Evolutionary conservation across 2,113 vertebrate species (phyloP), one percentile per base, ranked within the genome.

Genomic region (Pterocles gutturalis): DNA sequence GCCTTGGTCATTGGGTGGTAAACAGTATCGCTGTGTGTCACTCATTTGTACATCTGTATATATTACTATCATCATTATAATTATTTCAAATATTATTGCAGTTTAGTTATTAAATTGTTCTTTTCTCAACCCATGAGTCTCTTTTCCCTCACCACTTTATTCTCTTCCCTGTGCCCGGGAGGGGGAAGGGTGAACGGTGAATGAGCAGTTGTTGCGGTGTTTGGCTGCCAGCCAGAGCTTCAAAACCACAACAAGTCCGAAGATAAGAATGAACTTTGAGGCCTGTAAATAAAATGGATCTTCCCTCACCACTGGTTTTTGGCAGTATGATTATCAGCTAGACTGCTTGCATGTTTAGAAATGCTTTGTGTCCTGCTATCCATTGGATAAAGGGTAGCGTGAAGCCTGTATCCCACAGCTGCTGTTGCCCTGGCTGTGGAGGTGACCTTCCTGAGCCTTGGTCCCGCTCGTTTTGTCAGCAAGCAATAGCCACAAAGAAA

Each of bases 201-300:
- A 38, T 38, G 41, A 41, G 41, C 41, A 41, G 41, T 41, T 41
- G 41, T 41, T 41, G 41, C 41, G 41, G 41, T 41, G 41, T 41
- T 41, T 41, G 41, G 41, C 41, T 41, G 41, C 13, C 41, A 41
- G 41, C 41, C 41, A 41, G 41, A 13, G 41, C 41, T 41, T 41
- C 41, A 41, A 41, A 41, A 13, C 41, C 41, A 41, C 41, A 41
- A 41, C 38, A 41, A 41, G 41, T 95, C 94, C 73, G 69, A 80
- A 91, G 91, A 96, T 96, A 95, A 89, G 80, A 22, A 31, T 82
- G 89, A 95, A 93, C 96, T 95, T 95, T 69, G 88, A 91, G 57
- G 57, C 76, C 61, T 81, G 61, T 94, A 89, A 90, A 92, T 75
- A 71, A 95, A 93, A n/a, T 26, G 3, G 34, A 57, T 51, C 75